Evolutionary conservation across 1,140 invertebrate species (phyloP).

Genomic region (Agrilus planipennis): DNA sequence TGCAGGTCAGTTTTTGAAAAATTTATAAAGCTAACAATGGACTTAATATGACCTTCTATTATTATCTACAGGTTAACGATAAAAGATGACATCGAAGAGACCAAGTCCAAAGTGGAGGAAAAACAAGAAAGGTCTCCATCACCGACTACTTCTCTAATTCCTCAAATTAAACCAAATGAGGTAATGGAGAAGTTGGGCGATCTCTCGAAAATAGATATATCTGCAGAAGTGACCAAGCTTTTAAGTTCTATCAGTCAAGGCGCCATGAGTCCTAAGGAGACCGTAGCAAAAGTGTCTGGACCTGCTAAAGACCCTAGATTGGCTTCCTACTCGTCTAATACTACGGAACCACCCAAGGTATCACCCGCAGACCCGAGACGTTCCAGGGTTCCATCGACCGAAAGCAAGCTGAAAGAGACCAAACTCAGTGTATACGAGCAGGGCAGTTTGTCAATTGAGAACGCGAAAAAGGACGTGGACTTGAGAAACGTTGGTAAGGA

Average conservation of each 20-base stretch:
- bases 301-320: background rate
- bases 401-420: slow-evolving; percentile 12
- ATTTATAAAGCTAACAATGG: no score
- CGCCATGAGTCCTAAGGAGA: background rate
- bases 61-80: no score
- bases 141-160: slow-evolving; percentile 12
- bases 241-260: slow-evolving; percentile 31
- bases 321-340: background rate
- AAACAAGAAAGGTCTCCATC: slow-evolving; percentile 3
- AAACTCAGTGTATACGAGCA: slow-evolving; percentile 31
- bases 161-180: slow-evolving; percentile 27
- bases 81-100: slow-evolving; percentile 29
- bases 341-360: slow-evolving; percentile 1
- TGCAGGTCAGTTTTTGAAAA: slow-evolving; percentile 25
- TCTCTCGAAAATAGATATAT: slow-evolving; percentile 61
- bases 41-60: no score
- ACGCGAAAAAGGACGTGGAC: slow-evolving; percentile 43
- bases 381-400: slow-evolving; percentile 7
- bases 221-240: slow-evolving; percentile 56
- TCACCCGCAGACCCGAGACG: slow-evolving; percentile 15
- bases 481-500: slow-evolving; percentile 38
- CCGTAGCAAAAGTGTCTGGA: no score
- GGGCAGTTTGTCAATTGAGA: slow-evolving; percentile 27
- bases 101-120: slow-evolving; percentile 17
- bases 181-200: slow-evolving; percentile 54